Evolutionary conservation across 2,113 vertebrate species (phyloP), one percentile per base, ranked within the genome.

Genomic region (Stigmatopora nigra): DNA sequence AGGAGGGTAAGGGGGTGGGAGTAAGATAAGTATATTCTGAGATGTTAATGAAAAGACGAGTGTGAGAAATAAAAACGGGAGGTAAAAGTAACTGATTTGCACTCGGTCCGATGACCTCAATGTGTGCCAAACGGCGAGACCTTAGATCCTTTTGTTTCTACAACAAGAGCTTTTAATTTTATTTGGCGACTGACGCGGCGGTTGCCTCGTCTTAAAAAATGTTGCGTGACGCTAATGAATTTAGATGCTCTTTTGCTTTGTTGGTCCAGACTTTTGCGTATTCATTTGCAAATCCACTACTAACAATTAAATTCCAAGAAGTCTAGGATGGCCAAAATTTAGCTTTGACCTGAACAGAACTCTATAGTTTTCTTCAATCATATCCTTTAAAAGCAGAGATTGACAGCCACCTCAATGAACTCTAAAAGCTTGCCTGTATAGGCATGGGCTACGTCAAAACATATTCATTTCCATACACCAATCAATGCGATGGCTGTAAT

Each of bases 161-260:
- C 63, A 57, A 78, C 78, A 86, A 78, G 82, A 78, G 71, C 71
- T 69, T 56, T 75, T 84, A 81, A 88, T 89, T 89, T 88, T 75
- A 88, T 86, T 86, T 89, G 65, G 78, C 67, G 64, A 76, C 55
- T 46, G 63, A 92, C 91, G 88, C 87, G 88, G 89, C 92, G 92
- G 95, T 98, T 95, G 95, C 94, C 93, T 86, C 91, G 94, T 31
- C 94, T 91, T 92, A 92, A 89, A 92, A 95, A 94, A 96, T 95
- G 93, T 92, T 80, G 88, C 77, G 90, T 92, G 92, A 94, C 92
- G 91, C 91, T 94, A 94, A 95, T 96, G 93, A 95, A 96, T 96
- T 92, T 94, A 91, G 90, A 92, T 90, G 89, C 69, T 76, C 55
- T 61, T 65, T 69, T 82, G 83, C 70, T 81, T 80, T 86, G 92